Percentiles rank a stretch among this genome's conserved stretches.
Evolutionary conservation across 2,113 vertebrate species (phyloP).

Genomic region (Lophochroa leadbeateri): DNA sequence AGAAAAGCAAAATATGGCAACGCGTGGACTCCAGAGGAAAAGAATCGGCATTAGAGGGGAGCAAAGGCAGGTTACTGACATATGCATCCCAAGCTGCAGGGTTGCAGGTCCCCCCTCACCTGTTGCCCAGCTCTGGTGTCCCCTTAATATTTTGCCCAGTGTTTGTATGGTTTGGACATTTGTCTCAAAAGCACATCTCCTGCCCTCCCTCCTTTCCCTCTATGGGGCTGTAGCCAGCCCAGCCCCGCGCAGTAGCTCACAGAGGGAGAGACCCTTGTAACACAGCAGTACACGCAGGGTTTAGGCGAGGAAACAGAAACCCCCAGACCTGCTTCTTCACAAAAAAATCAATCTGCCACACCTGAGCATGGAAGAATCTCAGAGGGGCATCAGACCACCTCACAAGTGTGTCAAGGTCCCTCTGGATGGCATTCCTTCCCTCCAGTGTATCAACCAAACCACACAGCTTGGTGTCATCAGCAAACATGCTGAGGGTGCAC

Average conservation of each 20-base stretch:
- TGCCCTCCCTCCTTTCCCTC: background rate
- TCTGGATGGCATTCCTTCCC: background rate
- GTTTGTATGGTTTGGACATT: background rate
- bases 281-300: background rate
- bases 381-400: background rate
- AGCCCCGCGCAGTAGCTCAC: background rate
- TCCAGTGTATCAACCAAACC: background rate
- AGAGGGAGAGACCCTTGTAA: background rate
- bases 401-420: background rate
- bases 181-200: background rate
- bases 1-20: background rate
- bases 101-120: background rate
- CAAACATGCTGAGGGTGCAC: background rate
- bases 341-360: background rate
- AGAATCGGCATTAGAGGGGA: background rate
- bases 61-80: background rate
- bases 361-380: background rate
- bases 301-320: background rate
- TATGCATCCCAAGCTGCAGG: background rate
- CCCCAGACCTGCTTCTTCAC: background rate
- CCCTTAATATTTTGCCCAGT: background rate
- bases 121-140: background rate
- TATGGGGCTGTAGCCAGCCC: background rate
- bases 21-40: background rate
- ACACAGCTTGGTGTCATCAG: background rate